These are phyloP conservation scores for Scaptomyza tumidula DNA, from an alignment of 2,888 invertebrate genomes.

Conservation along the genomic window DNA sequence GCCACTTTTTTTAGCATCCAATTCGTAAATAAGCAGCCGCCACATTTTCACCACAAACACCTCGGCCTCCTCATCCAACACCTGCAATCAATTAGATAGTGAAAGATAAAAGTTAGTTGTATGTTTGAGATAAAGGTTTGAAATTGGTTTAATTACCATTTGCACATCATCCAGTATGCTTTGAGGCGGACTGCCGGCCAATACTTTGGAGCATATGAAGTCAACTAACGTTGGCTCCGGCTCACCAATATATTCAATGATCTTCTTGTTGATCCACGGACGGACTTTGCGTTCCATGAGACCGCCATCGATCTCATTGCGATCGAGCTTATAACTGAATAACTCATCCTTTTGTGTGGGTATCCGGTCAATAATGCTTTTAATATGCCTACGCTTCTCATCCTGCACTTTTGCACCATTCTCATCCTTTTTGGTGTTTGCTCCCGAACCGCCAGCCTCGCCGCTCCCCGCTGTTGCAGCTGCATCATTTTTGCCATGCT, in stretches of 20 bases:
- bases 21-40: slow-evolving; percentile 99
- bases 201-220: slow-evolving; percentile 99
- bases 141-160: slow-evolving; percentile 89
- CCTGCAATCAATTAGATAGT: slow-evolving; percentile 86
- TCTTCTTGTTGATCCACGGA: slow-evolving; percentile 99
- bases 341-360: slow-evolving; percentile 98
- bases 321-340: slow-evolving; percentile 97
- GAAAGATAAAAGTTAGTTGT: slow-evolving; percentile 7
- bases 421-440: slow-evolving; percentile 85
- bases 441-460: slow-evolving; percentile 53
- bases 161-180: slow-evolving; percentile 98
- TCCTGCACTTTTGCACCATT: slow-evolving; percentile 91
- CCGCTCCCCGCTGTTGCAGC: slow-evolving; percentile 60
- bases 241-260: slow-evolving; percentile 99
- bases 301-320: slow-evolving; percentile 91
- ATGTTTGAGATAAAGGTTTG: not conserved
- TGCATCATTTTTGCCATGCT: slow-evolving; percentile 77
- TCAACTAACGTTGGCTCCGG: slow-evolving; percentile 99
- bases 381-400: slow-evolving; percentile 98
- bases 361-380: slow-evolving; percentile 98
- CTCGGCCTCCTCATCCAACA: slow-evolving; percentile 99
- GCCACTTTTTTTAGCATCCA: slow-evolving; percentile 98
- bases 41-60: slow-evolving; percentile 99
- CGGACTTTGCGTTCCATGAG: slow-evolving; percentile 98
- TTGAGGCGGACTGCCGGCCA: slow-evolving; percentile 96